Base-by-base conservation (phyloP, 2,113 vertebrate genomes). In the Azemiops feae region DNA sequence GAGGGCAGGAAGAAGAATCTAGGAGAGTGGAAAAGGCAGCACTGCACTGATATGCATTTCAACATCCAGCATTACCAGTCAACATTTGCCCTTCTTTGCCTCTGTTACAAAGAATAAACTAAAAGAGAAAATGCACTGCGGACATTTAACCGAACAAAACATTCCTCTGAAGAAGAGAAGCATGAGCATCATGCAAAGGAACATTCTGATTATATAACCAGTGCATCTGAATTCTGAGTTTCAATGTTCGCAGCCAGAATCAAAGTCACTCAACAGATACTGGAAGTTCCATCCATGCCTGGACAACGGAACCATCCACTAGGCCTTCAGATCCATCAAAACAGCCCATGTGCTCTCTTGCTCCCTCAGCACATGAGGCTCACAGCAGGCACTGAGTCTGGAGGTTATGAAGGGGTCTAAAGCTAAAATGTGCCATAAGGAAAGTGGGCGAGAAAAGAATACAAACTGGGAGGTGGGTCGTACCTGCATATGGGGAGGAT, bases 401-500 rank as follows among this genome's bases (percentile, higher is more conserved):
- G 34, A 60, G 39, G 20, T 3, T 1, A 14, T 86, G 18, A 81
- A 90, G 39, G 12, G 55, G 18, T 52, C 1, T 2, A 25, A 9
- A 55, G 25, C 47, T 5, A 52, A 30, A 5, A 74, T 7, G 3
- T 25, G 50, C 43, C 1, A 92, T 55, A 45, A 90, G 0, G 0
- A 91, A 12, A 30, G 34, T n/a, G 1, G 4, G 6, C 18, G 12
- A 16, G 43, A 25, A n/a, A 11, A n/a, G 30, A 30, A 52, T 50
- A 39, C 89, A 25, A 64, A 58, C 50, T 30, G 55, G 69, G 58
- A 43, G 87, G 74, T 91, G 39, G 43, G 39, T 20, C 95, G 95
- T 96, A 99, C 99, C 98, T 99, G 99, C 98, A 99, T 96, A 94
- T 99, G 99, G 85, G 98, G 55, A 47, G 99, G 99, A 43, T 99